These are phyloP conservation scores for Rhinoraja longicauda DNA, from an alignment of 2,797 vertebrate genomes.

Conservation along the genomic window DNA sequence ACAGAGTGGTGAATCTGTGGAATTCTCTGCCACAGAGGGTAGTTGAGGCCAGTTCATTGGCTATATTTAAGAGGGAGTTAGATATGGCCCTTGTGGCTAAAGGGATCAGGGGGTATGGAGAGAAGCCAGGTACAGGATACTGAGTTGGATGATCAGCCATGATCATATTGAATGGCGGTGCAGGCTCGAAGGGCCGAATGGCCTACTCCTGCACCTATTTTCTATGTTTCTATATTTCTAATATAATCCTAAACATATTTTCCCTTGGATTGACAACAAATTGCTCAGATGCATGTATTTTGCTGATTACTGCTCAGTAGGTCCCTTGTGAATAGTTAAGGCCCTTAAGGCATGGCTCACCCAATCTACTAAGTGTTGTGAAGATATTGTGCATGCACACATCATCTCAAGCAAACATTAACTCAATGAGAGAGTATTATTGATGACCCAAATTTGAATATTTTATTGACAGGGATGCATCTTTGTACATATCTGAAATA, in stretches of 20 bases:
- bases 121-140: too few species aligned
- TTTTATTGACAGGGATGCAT: neutral
- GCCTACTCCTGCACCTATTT: neutral
- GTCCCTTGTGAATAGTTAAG: neutral
- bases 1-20: too few species aligned
- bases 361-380: neutral
- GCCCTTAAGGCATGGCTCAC: neutral
- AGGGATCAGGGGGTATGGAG: too few species aligned
- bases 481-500: neutral
- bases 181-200: too few species aligned
- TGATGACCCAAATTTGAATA: neutral
- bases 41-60: too few species aligned
- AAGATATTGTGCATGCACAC: neutral
- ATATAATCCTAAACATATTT: neutral
- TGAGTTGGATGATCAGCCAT: too few species aligned
- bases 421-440: neutral
- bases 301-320: neutral
- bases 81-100: too few species aligned
- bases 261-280: too few species aligned
- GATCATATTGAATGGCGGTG: too few species aligned
- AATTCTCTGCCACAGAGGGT: too few species aligned
- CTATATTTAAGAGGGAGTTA: too few species aligned
- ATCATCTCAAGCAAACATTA: neutral
- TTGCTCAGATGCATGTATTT: neutral
- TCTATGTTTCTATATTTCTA: too few species aligned